Evolutionary conservation across 92 coral and sea anemone genomes (phyloP), one percentile per base, ranked within the genome.

Genomic region (Plumapathes pennacea): DNA sequence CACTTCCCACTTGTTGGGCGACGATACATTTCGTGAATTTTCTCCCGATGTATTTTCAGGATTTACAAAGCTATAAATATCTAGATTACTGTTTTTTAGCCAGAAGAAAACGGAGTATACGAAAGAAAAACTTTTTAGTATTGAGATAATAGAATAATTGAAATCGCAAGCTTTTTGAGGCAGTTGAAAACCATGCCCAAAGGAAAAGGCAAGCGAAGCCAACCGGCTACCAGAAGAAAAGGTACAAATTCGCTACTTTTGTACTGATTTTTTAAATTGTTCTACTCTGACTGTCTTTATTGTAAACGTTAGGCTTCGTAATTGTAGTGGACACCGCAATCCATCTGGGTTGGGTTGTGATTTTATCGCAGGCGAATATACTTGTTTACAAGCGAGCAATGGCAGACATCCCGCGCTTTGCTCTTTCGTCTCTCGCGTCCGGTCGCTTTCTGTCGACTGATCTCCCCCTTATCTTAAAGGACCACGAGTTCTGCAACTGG

Each of bases 1-100:
- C 48, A 71, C 65, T 81, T 84, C 89, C 99, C 99, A 89, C 85
- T 88, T 77, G 96, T 68, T 88, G 99, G 96, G 99, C 77, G 50
- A 86, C 59, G 84, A 64, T 76, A 84, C 31, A 46, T 69, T 50
- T 32, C 57, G 48, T 27, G 54, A 43, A 24, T 66, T 62, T 18
- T 29, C 67, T 87, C 67, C 90, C 86, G 74, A 87, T 87, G 96
- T 83, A 75, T 82, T 83, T 82, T 72, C 85, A 52, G 66, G 78
- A 72, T 74, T 57, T 55, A 28, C 67, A 81, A 46, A 73, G 53
- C 49, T 53, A 69, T 36, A 67, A 81, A 44, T 60, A 77, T 20
- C 53, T 78, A 46, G 80, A 50, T 50, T 56, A 83, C 57, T 67
- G 84, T 73, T 82, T 67, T 38, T 56, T 71, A 77, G 73, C 83